Percentiles rank a stretch among this genome's conserved stretches.
Evolutionary conservation across 2,888 invertebrate genomes (phyloP).

Genomic region (Glaucopsyche alexis): DNA sequence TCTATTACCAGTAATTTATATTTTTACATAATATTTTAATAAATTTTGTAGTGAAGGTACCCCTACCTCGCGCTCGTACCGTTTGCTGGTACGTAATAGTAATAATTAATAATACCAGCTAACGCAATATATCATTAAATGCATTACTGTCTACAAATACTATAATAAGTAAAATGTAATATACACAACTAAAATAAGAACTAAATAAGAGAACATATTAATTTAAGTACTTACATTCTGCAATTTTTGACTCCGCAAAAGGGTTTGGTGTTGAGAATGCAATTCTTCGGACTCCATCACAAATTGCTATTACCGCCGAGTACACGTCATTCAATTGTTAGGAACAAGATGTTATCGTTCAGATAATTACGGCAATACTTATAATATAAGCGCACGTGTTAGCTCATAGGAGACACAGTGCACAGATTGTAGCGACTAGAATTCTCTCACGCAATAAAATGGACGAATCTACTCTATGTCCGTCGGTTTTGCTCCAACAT

Average conservation of each 20-base stretch:
- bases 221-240: not conserved
- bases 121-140: too few relatives aligned
- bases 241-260: not conserved
- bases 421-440: constrained; percentile 25
- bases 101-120: too few relatives aligned
- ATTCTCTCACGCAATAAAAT: constrained; percentile 37
- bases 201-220: not conserved
- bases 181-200: too few relatives aligned
- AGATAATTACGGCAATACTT: constrained; percentile 13
- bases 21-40: too few relatives aligned
- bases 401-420: not conserved
- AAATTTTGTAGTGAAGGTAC: too few relatives aligned
- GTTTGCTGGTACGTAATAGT: too few relatives aligned
- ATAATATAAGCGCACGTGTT: not conserved
- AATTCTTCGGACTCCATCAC: constrained; percentile 11
- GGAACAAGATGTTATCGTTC: not conserved
- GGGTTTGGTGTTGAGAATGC: not conserved
- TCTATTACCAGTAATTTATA: too few relatives aligned
- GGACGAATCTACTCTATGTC: not conserved
- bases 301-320: not conserved
- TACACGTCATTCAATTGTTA: constrained; percentile 14
- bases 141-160: too few relatives aligned
- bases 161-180: too few relatives aligned
- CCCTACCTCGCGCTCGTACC: too few relatives aligned
- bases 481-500: not conserved